Evolutionary conservation across 2,797 vertebrate species (phyloP), one percentile per base, ranked within the genome.

Genomic region (Peromyscus melanophrys): DNA sequence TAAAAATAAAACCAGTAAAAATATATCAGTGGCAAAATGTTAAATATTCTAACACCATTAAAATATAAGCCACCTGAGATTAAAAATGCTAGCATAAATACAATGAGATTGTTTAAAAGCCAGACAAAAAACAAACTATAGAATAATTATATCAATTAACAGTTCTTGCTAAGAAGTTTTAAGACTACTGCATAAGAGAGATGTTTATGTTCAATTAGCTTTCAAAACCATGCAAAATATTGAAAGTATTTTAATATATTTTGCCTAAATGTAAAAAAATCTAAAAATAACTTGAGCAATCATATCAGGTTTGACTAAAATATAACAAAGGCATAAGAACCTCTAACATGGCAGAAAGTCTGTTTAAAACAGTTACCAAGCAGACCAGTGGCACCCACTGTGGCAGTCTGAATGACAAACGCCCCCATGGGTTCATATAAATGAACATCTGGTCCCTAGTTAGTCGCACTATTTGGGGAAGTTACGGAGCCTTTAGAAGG

Each of bases 81-180:
- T 90, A 88, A 37, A 81, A 77, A 92, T 59, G 83, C 25, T 83
- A 89, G 76, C 21, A 93, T 87, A 87, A 90, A 86, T 27, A 81
- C 89, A 82, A 65, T 43, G 57, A 49, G 67, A 40, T 73, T 86
- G 29, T 83, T 96, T 89, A n/a, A 88, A 92, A 87, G 37, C 5
- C 89, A 65, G 89, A 89, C 59, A 69, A 37, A 94, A 87, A 93
- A 37, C 21, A 40, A 95, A 61, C 84, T 37, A 46, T 6, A 80
- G 3, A 89, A 81, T 46, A 95, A 92, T 52, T 14, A 52, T 80
- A 77, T 77, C 76, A 84, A 52, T 69, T 67, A 91, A 73, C n/a
- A 88, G 87, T 95, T 92, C 81, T 37, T 88, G 63, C 77, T 89
- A 89, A 92, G 71, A 90, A 73, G 90, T 76, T 92, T 80, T 55